phyloP scores from a whole-genome alignment of 2,888 invertebrate species.

The Sturmia bella region DNA sequence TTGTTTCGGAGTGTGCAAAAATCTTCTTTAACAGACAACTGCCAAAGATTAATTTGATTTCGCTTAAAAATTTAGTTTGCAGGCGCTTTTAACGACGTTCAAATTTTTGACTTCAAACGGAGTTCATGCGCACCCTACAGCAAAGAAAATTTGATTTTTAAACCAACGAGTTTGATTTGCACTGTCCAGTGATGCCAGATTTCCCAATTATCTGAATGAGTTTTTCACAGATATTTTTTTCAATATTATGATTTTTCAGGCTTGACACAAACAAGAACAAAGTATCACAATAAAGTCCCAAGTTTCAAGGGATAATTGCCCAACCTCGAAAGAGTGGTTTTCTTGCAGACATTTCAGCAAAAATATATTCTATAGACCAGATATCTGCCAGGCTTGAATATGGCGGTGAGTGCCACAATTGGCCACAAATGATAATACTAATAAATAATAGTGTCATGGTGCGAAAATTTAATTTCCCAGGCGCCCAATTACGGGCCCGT shows the following conservation, averaged over 20 bases:
- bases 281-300: too few relatives aligned
- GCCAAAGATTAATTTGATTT: constrained; percentile 67
- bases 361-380: constrained; percentile 98
- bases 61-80: constrained; percentile 37
- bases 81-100: constrained; percentile 35
- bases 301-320: too few relatives aligned
- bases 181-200: too few relatives aligned
- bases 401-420: constrained; percentile 91
- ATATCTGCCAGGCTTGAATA: constrained; percentile 98
- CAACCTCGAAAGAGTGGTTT: constrained; percentile 97
- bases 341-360: constrained; percentile 97
- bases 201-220: too few relatives aligned
- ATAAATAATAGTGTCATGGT: too few relatives aligned
- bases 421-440: too few relatives aligned
- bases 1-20: constrained; percentile 72
- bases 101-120: not conserved
- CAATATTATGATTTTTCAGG: too few relatives aligned
- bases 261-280: too few relatives aligned
- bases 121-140: constrained; percentile 5
- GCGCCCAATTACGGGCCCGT: too few relatives aligned
- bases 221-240: too few relatives aligned
- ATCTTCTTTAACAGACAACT: constrained; percentile 64
- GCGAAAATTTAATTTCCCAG: too few relatives aligned
- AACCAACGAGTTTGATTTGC: too few relatives aligned
- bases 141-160: not conserved